Conservation (phyloP, 2,797 vertebrate genomes). For the Microchirus variegatus region DNA sequence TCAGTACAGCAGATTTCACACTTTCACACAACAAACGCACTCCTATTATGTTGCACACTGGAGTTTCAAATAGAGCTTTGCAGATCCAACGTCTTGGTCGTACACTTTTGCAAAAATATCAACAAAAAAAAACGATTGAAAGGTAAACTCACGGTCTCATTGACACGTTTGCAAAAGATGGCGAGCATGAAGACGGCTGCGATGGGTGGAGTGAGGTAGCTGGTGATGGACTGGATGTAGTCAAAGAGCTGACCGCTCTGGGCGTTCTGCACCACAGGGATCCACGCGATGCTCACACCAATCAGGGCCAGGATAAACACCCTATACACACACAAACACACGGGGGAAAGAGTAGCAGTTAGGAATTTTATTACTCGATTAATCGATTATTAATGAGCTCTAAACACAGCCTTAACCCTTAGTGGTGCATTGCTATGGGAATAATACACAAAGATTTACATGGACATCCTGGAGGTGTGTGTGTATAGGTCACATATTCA, state of each 20-base stretch:
- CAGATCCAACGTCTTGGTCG: no score
- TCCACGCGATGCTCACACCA: slow-evolving; percentile 92
- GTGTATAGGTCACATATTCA: no score
- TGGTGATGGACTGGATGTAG: slow-evolving; percentile 91
- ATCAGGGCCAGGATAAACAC: slow-evolving; percentile 88
- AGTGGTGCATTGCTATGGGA: no score
- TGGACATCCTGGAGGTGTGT: no score
- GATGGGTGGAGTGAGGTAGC: slow-evolving; percentile 89
- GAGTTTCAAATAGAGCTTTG: no score
- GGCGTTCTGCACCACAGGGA: slow-evolving; percentile 89
- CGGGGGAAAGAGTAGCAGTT: background rate
- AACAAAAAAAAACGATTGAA: background rate
- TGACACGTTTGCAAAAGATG: slow-evolving; percentile 90
- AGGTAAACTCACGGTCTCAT: slow-evolving; percentile 81
- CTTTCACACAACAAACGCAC: no score
- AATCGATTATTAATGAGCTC: slow-evolving; percentile 68
- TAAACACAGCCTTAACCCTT: background rate
- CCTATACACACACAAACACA: slow-evolving; percentile 67
- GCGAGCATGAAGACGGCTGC: slow-evolving; percentile 87
- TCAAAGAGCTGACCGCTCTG: slow-evolving; percentile 94
- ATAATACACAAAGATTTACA: no score
- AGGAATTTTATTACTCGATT: no score
- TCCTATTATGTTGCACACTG: no score
- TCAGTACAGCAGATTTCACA: no score
- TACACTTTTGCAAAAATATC: no score